Evolutionary conservation across 2,797 vertebrate species (phyloP), one percentile per base, ranked within the genome.

Genomic region (Melanotaenia pygmaea): DNA sequence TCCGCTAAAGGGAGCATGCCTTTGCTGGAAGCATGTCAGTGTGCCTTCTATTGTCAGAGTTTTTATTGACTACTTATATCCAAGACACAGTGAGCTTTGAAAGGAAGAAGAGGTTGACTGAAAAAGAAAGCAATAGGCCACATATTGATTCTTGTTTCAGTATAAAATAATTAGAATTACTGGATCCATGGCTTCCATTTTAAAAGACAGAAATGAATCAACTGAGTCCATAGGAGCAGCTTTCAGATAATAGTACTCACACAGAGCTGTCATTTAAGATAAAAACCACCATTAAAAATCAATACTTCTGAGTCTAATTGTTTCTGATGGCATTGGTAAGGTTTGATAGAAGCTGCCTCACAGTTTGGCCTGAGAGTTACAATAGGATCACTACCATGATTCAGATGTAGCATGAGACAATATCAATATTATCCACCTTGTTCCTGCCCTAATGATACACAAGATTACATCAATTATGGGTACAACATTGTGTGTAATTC

Each of bases 171-270:
- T 82, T 80, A 70, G 65, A 78, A 79, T 84, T 77, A 66, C 73
- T 60, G 60, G 76, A 81, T 66, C 56, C 11, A 59, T 18, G 16
- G 74, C 73, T 87, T 74, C 84, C 72, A 71, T 88, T 89, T 89
- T 74, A 87, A 87, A 90, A 88, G 82, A 84, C 81, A 76, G 9
- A 73, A 85, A 84, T 82, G 50, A 89, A 92, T 92, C 90, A 87
- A 83, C 90, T 59, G 47, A 79, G 77, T 84, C 86, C 34, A 78
- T 64, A 80, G 77, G 53, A 82, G 78, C 68, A 28, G 72, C 85
- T 82, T 85, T 81, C 80, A 80, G 81, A 84, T 86, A 89, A 89
- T 85, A 85, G 76, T 65, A 70, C 65, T 86, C 72, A 72, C 74
- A 76, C 62, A 85, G 77, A 65, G 62, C 79, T 83, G 78, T 83